phyloP scores from a whole-genome alignment of 2,888 invertebrate species.

The Chrysolina americana region DNA sequence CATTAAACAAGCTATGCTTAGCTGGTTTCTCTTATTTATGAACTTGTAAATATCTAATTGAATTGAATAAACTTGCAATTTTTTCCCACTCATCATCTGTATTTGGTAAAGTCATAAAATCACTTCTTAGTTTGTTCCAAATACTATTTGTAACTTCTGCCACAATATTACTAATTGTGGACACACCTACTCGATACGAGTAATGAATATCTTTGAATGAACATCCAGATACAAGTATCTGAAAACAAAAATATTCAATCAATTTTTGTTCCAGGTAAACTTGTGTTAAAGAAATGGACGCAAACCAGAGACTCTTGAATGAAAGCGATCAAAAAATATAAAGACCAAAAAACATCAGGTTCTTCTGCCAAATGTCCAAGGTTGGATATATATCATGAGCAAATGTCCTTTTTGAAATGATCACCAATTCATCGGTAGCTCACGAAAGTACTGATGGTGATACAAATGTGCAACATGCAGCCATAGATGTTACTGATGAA shows the following conservation, averaged over 20 bases:
- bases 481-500: slow-evolving; percentile 13
- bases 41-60: too few relatives aligned
- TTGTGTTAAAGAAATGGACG: slow-evolving; percentile 31
- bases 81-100: slow-evolving; percentile 19
- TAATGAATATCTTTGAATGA: slow-evolving; percentile 34
- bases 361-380: slow-evolving; percentile 4
- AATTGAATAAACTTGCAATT: too few relatives aligned
- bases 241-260: slow-evolving; percentile 31
- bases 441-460: slow-evolving; percentile 2
- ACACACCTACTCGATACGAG: slow-evolving; percentile 29
- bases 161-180: slow-evolving; percentile 28
- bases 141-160: slow-evolving; percentile 22
- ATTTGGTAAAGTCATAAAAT: slow-evolving; percentile 23
- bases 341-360: slow-evolving; percentile 76
- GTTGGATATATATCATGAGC: slow-evolving; percentile 20
- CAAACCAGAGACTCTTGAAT: slow-evolving; percentile 23
- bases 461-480: not conserved
- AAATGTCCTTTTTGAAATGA: slow-evolving; percentile 20
- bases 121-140: slow-evolving; percentile 19
- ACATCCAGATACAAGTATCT: slow-evolving; percentile 37
- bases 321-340: slow-evolving; percentile 12
- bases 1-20: too few relatives aligned
- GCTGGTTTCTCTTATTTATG: too few relatives aligned
- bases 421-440: not conserved
- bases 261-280: slow-evolving; percentile 37